Evolutionary conservation across 2,113 vertebrate genomes (phyloP), one percentile per base, ranked within the genome.

Genomic region (Ramphastos sulfuratus): DNA sequence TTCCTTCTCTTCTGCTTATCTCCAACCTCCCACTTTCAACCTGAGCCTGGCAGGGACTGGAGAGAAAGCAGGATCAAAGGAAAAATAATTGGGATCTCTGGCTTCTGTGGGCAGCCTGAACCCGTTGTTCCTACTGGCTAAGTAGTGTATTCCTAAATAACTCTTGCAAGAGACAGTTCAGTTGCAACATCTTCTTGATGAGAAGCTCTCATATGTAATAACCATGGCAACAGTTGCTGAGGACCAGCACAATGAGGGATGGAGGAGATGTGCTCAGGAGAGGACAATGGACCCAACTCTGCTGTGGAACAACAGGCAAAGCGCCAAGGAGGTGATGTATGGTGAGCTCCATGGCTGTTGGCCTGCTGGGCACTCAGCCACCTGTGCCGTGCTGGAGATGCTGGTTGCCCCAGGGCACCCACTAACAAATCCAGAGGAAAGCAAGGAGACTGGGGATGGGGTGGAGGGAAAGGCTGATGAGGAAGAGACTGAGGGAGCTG

Each of bases 161-260:
- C 86, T 96, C 95, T 80, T 82, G 70, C 67, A 65, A 88, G 89
- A 95, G 94, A 95, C 93, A 91, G 86, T 93, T 93, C 85, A 64
- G 84, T 95, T 88, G 84, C 94, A 78, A 42, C 85, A 75, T 96
- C 79, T 86, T 86, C 85, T 92, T 89, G 93, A 91, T 91, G 92
- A 91, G 81, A 93, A 92, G 91, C 97, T 82, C 90, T 95, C 91
- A 65, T 65, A 78, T 89, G 67, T 54, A 94, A 96, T 96, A 95
- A 95, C 96, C 96, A 97, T 97, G 96, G 94, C 96, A 97, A 97
- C 96, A 87, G 94, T 95, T 94, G 95, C 95, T 56, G 95, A 83
- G 92, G 95, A 85, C 83, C 18, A 1, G 85, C 1, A 1, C 25
- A 7, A 10, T 4, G 13, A 85, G 93, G 95, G 88, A 44, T 0